phyloP scores from a whole-genome alignment of 35 echinoderm and acorn worm species.

The Lytechinus pictus region DNA sequence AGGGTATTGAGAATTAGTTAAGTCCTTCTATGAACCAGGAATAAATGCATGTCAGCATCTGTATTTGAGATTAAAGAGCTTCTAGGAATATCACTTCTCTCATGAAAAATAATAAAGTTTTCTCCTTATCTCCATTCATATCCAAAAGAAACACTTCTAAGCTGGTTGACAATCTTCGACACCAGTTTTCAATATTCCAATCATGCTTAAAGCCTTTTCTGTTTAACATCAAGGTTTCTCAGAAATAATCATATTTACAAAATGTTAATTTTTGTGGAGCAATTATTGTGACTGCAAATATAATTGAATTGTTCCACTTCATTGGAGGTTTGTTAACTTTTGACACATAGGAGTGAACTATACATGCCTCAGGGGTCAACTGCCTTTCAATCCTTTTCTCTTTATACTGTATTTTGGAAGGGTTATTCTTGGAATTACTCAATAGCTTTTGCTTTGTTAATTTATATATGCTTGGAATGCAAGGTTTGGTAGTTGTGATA shows the following conservation, averaged over 20 bases:
- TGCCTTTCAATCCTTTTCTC: not conserved
- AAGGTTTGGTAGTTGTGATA: no score
- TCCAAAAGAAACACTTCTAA: not conserved
- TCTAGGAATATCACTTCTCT: not conserved
- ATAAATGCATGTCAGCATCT: not conserved
- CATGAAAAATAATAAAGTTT: not conserved
- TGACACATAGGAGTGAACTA: not conserved
- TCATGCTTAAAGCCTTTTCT: not conserved
- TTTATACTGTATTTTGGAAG: not conserved
- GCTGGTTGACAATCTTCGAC: not conserved
- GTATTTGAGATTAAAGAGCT: not conserved
- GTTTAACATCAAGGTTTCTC: not conserved
- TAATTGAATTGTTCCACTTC: conserved; percentile 1
- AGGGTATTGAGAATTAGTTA: not conserved
- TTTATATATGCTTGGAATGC: no score
- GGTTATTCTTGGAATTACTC: not conserved
- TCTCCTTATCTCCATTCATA: not conserved
- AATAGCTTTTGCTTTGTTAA: no score
- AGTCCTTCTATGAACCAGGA: no score
- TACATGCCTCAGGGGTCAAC: not conserved
- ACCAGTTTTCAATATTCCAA: not conserved
- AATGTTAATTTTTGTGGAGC: not conserved
- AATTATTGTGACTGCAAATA: not conserved
- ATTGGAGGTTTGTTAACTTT: not conserved
- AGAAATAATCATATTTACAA: conserved; percentile 3